phyloP scores from a whole-genome alignment of 2,888 invertebrate genomes.

The Cylloceria caligata region DNA sequence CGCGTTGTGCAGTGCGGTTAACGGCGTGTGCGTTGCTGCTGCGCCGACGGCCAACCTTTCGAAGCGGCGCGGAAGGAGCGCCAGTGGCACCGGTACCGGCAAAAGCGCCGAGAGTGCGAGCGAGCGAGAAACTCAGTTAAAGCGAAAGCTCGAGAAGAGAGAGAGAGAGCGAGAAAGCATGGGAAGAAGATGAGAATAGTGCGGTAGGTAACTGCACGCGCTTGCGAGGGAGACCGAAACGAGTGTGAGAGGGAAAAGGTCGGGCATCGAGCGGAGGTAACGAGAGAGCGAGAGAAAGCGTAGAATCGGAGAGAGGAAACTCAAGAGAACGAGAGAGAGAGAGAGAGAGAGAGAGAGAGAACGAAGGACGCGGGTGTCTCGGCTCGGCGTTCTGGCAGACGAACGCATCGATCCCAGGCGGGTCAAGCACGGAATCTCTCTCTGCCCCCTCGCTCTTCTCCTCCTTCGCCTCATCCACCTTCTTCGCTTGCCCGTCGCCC shows the following conservation, averaged over 20 bases:
- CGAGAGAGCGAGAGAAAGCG: conserved; percentile 60
- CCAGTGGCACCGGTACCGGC: conserved; percentile 69
- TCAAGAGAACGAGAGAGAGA: conserved; percentile 65
- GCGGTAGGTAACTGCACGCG: conserved; percentile 63
- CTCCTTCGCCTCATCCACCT: conserved; percentile 44
- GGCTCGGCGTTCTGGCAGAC: conserved; percentile 83
- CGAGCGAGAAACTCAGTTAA: conserved; percentile 64
- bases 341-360: conserved; percentile 70
- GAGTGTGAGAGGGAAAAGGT: conserved; percentile 55
- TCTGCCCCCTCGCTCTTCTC: conserved; percentile 70
- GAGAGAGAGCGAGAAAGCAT: conserved; percentile 59
- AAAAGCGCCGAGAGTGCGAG: conserved; percentile 69
- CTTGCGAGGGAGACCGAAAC: conserved; percentile 58
- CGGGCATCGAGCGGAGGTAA: conserved; percentile 39
- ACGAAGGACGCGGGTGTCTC: conserved; percentile 83
- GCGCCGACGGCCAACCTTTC: conserved; percentile 81
- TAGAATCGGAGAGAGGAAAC: conserved; percentile 41
- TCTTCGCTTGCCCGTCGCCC: conserved; percentile 58
- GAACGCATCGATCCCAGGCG: conserved; percentile 85
- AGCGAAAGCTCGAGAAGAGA: conserved; percentile 69
- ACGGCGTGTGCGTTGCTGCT: conserved; percentile 83
- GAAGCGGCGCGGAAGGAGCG: conserved; percentile 78
- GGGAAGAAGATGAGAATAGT: conserved; percentile 67
- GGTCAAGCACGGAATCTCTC: conserved; percentile 84
- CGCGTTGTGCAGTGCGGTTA: conserved; percentile 83